Evolutionary conservation across 1,140 invertebrate species (phyloP), one percentile per base, ranked within the genome.

Genomic region (Bombyx mori): DNA sequence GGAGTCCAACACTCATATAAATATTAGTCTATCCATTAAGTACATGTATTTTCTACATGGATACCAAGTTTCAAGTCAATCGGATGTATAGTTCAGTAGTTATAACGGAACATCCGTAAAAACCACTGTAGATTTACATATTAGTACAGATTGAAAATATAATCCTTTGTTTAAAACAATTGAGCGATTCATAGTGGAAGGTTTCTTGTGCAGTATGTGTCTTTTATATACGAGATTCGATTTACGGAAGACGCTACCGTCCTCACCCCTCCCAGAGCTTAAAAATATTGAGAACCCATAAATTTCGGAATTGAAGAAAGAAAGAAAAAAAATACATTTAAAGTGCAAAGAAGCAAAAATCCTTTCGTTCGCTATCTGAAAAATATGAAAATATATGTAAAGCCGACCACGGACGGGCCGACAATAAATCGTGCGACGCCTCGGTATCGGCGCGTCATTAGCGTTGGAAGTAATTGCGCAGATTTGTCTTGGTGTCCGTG

Each of bases 351-450:
- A 62, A 60, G 49, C 48, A 57, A 45, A 61, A 69, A 69, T 61
- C 68, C 65, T 68, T 72, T 69, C 62, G 45, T 46, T 46, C 42
- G 48, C 45, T 53, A 48, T 44, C 50, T 64, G 60, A 59, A 62
- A 66, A 69, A 68, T 74, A 71, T 76, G 64, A 68, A 68, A 77
- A 73, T 77, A 52, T 73, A 74, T 74, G 66, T 78, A 74, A 75
- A 78, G 65, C 68, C 68, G 57, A 53, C 53, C 62, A 69, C 57
- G 56, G 69, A 72, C 65, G 66, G 51, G 52, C 60, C 62, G 70
- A 72, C 67, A 61, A 73, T 73, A 73, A 73, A 73, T 73, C 71
- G 63, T 55, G 47, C 56, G 55, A 75, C 66, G 66, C 63, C 64
- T 55, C 60, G 58, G 71, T 74, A 72, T 71, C 73, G 67, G 58